phyloP scores from a whole-genome alignment of 2,797 vertebrate species.

The Sebastes jordani region DNA sequence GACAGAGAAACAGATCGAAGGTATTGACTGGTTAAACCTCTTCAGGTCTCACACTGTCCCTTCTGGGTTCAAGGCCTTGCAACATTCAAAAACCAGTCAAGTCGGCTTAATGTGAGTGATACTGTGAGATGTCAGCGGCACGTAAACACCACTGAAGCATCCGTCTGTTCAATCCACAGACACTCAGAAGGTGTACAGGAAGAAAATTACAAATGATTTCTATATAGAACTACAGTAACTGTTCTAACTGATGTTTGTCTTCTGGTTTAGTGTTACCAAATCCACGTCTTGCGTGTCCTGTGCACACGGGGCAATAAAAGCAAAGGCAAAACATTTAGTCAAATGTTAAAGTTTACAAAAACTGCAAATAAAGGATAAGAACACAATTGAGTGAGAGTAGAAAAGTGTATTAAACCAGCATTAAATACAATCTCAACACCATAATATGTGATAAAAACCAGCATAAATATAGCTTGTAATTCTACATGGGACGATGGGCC shows the following conservation, averaged over 20 bases:
- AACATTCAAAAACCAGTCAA: neutral
- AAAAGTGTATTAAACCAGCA: neutral
- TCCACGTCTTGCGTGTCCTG: too few species aligned
- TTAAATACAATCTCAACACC: too few species aligned
- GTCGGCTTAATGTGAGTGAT: neutral
- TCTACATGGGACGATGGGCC: too few species aligned
- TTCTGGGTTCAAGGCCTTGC: neutral
- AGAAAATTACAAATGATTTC: too few species aligned
- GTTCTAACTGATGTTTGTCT: too few species aligned
- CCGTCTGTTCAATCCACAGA: neutral
- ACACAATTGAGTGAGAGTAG: neutral
- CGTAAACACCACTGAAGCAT: neutral
- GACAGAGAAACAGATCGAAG: constrained; percentile 4
- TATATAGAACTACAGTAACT: too few species aligned
- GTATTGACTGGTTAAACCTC: neutral
- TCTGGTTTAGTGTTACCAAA: too few species aligned
- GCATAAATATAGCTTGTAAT: too few species aligned
- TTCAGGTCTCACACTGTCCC: neutral
- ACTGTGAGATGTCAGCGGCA: neutral
- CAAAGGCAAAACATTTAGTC: neutral
- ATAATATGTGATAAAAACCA: neutral
- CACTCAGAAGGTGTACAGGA: too few species aligned
- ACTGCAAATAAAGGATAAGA: neutral
- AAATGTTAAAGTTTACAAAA: neutral
- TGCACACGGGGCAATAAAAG: too few species aligned